These are phyloP conservation scores for Synaphobranchus kaupii DNA, from an alignment of 2,797 vertebrate genomes.

Conservation along the genomic window DNA sequence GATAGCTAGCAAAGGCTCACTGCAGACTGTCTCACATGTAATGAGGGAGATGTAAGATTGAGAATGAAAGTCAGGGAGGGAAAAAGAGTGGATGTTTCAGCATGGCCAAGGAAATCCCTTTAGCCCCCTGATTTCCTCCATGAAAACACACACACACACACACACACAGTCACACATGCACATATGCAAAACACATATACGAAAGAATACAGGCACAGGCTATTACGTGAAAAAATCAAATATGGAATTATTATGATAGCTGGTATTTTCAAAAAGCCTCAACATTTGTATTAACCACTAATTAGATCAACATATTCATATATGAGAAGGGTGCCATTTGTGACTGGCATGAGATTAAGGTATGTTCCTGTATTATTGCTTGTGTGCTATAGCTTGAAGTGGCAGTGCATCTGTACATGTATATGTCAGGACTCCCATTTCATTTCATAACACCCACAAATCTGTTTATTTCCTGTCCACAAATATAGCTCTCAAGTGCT, in stretches of 20 bases:
- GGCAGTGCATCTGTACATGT: background rate
- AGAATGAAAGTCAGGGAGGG: background rate
- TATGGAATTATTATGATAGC: background rate
- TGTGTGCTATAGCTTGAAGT: background rate
- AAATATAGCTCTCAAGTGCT: slow-evolving; percentile 13
- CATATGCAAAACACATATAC: background rate
- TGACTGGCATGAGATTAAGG: background rate
- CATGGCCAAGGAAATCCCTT: background rate
- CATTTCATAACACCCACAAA: slow-evolving; percentile 10
- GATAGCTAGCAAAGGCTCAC: background rate
- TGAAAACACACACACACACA: background rate
- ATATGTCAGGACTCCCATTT: slow-evolving; percentile 14
- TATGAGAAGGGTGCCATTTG: background rate
- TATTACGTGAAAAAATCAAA: background rate
- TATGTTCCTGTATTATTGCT: background rate
- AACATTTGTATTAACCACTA: background rate
- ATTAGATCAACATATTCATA: background rate
- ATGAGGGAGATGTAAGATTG: slow-evolving; percentile 5
- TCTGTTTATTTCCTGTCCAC: background rate
- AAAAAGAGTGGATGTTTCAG: background rate
- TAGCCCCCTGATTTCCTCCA: too few species aligned
- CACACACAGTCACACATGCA: background rate
- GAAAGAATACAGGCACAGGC: background rate
- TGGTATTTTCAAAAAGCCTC: background rate
- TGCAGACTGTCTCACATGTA: slow-evolving; percentile 4